A percentile compares a stretch with the other conserved stretches of the same genome.
Conservation (phyloP, 2,113 vertebrate species). For the Rhinoderma darwinii region DNA sequence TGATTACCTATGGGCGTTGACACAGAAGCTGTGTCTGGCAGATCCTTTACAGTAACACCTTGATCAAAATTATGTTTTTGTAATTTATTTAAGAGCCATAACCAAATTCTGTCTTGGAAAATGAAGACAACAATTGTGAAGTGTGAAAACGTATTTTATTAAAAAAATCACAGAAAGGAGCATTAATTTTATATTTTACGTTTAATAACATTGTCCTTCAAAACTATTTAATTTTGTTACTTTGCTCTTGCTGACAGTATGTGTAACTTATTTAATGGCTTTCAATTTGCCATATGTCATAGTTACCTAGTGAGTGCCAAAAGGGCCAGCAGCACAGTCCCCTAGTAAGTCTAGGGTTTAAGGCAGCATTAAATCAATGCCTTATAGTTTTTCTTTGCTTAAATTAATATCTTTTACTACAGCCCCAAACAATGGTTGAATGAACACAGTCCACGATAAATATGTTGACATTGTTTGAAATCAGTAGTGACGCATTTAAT, state of each 20-base stretch:
- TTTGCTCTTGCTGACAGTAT: not conserved
- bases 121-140: not conserved
- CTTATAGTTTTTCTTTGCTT: not conserved
- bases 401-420: slow-evolving; percentile 7
- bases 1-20: too few relatives aligned
- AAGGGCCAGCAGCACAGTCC: slow-evolving; percentile 27
- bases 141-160: slow-evolving; percentile 33
- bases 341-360: slow-evolving; percentile 31
- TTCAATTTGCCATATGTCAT: not conserved
- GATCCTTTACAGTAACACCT: too few relatives aligned
- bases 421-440: not conserved
- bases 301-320: not conserved
- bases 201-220: slow-evolving; percentile 7
- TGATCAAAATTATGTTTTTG: too few relatives aligned
- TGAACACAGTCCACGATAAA: not conserved
- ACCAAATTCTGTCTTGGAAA: not conserved
- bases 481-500: not conserved
- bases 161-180: slow-evolving; percentile 26
- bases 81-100: not conserved
- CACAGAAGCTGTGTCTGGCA: too few relatives aligned
- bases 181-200: not conserved
- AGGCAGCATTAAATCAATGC: slow-evolving; percentile 29
- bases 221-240: not conserved
- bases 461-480: not conserved
- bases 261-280: slow-evolving; percentile 8